phyloP scores from a whole-genome alignment of 1,140 invertebrate species.

The Cheumatopsyche charites region DNA sequence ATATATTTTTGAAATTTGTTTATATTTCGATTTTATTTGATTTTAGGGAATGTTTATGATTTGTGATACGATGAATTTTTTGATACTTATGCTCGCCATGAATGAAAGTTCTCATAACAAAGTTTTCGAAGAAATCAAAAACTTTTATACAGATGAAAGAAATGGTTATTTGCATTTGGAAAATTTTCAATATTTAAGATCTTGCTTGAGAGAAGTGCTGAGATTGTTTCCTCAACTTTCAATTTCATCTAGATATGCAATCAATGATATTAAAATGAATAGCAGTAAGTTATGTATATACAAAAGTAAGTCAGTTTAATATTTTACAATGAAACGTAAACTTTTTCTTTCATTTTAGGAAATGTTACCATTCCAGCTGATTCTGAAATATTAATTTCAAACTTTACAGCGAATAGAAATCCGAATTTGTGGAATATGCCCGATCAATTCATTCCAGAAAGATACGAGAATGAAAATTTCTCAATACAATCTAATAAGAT shows the following conservation, averaged over 20 bases:
- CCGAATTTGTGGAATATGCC: background rate
- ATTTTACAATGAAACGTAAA: too few relatives aligned
- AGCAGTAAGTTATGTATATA: background rate
- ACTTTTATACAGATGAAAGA: constrained; percentile 15
- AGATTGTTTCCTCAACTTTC: constrained; percentile 43
- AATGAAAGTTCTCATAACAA: constrained; percentile 41
- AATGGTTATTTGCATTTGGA: constrained; percentile 38
- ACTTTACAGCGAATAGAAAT: background rate
- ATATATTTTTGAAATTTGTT: background rate
- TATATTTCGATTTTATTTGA: background rate
- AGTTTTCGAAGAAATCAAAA: constrained; percentile 38
- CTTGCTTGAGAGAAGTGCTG: constrained; percentile 41
- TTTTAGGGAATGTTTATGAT: constrained; percentile 2
- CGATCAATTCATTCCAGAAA: constrained; percentile 2
- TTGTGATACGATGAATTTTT: constrained; percentile 1
- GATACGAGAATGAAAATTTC: background rate
- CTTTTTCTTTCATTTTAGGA: background rate
- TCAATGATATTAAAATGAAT: constrained; percentile 1
- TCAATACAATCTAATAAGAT: background rate
- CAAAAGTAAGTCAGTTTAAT: too few relatives aligned
- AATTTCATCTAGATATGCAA: constrained; percentile 35
- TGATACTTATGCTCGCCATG: constrained; percentile 43
- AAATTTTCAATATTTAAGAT: constrained; percentile 41
- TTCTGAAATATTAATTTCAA: background rate
- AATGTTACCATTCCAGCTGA: constrained; percentile 9